Conservation (phyloP, 2,888 invertebrate genomes). For the Nipponacmea schrenckii region DNA sequence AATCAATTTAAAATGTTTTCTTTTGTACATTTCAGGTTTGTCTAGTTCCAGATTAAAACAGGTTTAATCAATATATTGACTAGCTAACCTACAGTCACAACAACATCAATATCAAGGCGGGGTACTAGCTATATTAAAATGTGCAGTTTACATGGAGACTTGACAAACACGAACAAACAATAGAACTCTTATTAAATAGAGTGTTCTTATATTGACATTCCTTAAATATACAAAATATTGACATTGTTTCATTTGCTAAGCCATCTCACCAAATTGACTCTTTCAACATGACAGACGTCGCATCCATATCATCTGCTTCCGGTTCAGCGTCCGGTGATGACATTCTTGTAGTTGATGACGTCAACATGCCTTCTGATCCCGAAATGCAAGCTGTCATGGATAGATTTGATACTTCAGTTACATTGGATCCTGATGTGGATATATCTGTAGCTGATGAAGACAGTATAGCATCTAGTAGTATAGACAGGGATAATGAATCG, state of each 20-base stretch:
- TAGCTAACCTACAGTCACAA: too few species aligned
- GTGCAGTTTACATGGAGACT: background rate
- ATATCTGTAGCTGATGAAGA: slow-evolving; percentile 13
- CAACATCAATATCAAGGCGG: too few species aligned
- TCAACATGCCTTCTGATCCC: slow-evolving; percentile 13
- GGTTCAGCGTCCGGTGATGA: background rate
- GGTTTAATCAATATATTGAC: too few species aligned
- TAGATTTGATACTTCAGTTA: slow-evolving; percentile 18
- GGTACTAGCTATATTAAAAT: background rate
- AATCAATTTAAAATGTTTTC: too few species aligned
- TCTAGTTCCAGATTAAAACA: too few species aligned
- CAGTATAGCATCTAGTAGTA: background rate
- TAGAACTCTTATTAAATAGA: background rate
- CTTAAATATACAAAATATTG: too few species aligned
- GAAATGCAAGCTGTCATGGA: slow-evolving; percentile 21
- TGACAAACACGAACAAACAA: background rate
- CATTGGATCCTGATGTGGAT: slow-evolving; percentile 26
- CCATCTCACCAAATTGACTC: too few species aligned
- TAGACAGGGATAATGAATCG: slow-evolving; percentile 22
- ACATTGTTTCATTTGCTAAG: too few species aligned
- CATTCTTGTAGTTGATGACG: slow-evolving; percentile 9
- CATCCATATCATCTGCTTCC: background rate
- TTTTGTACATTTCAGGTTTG: too few species aligned
- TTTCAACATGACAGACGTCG: background rate
- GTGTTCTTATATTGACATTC: too few species aligned